Base-by-base conservation (phyloP, 2,113 vertebrate genomes). In the Otolemur garnettii region DNA sequence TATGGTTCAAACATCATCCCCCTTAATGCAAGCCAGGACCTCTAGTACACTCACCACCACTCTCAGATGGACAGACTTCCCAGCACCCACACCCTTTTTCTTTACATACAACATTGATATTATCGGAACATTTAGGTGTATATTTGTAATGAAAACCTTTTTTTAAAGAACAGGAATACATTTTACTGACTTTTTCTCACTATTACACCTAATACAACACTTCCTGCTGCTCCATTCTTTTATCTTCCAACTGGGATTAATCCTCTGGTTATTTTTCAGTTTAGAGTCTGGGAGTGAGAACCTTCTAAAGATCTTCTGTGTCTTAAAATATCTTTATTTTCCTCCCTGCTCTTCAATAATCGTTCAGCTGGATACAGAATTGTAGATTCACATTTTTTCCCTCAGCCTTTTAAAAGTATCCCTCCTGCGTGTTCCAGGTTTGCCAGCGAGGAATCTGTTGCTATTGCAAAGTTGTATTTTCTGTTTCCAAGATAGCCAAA, bases 381-480 rank as follows among this genome's bases (percentile, higher is more conserved):
- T 64, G 26, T 13, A 21, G 35, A 30, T 8, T 86, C 18, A 74
- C 30, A n/a, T 74, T 64, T 64, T 50, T 93, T 30, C 38, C n/a
- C 66, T 75, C 8, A 1, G 38, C 35, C 69, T 60, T 69, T 91
- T 74, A 60, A 57, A 86, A 66, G 17, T 19, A 21, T 90, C 53
- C 69, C 68, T 89, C 38, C 38, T 9, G 64, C 35, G 13, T 11
- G 0, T 80, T 84, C 79, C 33, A 35, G 42, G 15, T 14, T 81
- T 69, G 50, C 60, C 26, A 21, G 35, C 38, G 21, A 81, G 72
- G 81, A 38, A 45, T 21, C 33, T 35, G 38, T 53, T 83, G 82
- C 68, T 80, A 30, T 57, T 79, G 30, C 17, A 75, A 82, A 95
- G 85, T 28, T 72, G 15, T 30, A 75, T 91, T 62, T 93, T 80